Base-by-base conservation (phyloP, 1,140 invertebrate genomes). In the Drosophila punjabiensis region DNA sequence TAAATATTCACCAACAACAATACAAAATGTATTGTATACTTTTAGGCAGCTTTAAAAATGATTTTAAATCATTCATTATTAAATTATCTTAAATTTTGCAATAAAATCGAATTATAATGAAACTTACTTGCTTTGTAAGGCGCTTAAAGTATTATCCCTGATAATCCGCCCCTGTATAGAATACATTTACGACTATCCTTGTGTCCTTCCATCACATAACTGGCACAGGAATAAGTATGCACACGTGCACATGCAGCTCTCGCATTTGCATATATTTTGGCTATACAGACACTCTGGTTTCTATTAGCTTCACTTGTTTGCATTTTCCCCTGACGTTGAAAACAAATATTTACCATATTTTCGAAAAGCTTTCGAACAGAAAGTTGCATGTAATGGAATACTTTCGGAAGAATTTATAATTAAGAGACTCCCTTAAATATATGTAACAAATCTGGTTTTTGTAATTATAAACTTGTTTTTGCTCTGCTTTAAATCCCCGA, bases 181-280 rank as follows among this genome's bases (percentile, higher is more conserved):
- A 74, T 73, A 28, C 47, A 62, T 61, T 58, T 39, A 10, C 55
- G 3, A 39, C 16, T 16, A 37, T 53, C 16, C 67, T 7, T 35
- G 28, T 13, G 28, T 62, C 48, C 37, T 43, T 73, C 14, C 52
- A 43, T 73, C 20, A 37, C 20, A n/a, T 60, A 56, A 41, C 53
- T 71, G 43, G 4, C 66, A 35, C 33, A 30, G 14, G 24, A 32
- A 30, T 52, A 58, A 35, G 37, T 55, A 61, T 45, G 68, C 47
- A 48, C 32, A 45, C 45, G 10, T 13, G 47, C 55, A 39, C 55
- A 39, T 50, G 24, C 53, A 64, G 32, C 33, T 82, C 43, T 45
- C 18, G 24, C 58, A 74, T 79, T 83, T 82, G 81, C 81, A 84
- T 84, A 66, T 33, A 41, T 47, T 78, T 35, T 11, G 35, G n/a